Percentiles rank a stretch among this genome's conserved stretches.
These are phyloP conservation scores for Paelopatides confundens DNA, from an alignment of 53 echinoderm and acorn worm species.

Conservation along the genomic window DNA sequence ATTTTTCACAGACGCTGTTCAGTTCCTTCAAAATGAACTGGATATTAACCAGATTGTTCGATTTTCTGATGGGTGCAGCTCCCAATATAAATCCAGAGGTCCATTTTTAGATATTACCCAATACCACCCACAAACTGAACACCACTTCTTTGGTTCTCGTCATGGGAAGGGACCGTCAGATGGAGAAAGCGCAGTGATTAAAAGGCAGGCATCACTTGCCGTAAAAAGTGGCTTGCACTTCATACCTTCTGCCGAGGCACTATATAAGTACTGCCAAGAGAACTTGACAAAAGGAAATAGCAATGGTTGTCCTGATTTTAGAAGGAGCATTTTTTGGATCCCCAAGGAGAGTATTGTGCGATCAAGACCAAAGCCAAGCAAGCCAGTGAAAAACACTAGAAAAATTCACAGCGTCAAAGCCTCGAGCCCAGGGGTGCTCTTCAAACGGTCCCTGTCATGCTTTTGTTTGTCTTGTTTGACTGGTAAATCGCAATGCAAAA, in stretches of 20 bases:
- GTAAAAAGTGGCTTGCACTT: background rate
- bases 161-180: constrained; percentile 41
- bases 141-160: background rate
- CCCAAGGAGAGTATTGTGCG: background rate
- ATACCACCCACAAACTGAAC: background rate
- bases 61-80: constrained; percentile 26
- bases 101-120: constrained; percentile 20
- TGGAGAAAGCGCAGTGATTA: constrained; percentile 23
- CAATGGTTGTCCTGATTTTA: constrained; percentile 11
- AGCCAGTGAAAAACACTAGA: background rate
- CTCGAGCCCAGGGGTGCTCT: background rate
- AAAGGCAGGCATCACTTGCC: background rate
- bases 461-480: background rate
- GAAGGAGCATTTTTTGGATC: background rate
- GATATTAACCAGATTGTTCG: background rate
- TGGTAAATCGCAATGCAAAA: background rate
- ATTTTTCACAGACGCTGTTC: background rate
- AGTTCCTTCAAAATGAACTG: background rate
- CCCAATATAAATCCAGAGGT: constrained; percentile 44
- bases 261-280: constrained; percentile 5
- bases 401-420: background rate
- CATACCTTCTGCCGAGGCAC: background rate
- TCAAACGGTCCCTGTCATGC: background rate
- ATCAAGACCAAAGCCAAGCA: background rate
- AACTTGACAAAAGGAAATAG: background rate